Evolutionary conservation across 2,797 vertebrate genomes (phyloP), one percentile per base, ranked within the genome.

Genomic region (Silurus aristotelis): DNA sequence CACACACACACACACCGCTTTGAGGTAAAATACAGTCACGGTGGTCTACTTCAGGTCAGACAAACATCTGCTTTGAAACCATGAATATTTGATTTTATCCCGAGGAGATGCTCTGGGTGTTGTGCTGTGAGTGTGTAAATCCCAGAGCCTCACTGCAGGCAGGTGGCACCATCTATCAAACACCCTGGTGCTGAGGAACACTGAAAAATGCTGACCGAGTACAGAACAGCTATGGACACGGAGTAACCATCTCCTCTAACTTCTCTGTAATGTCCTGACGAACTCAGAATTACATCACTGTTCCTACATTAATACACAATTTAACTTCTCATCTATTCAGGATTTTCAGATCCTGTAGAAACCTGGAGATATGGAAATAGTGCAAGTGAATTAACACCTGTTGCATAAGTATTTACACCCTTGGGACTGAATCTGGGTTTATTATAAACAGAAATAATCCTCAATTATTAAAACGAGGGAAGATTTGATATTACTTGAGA

Each of bases 51-150:
- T 80, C 78, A 80, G 78, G 78, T 80, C 61, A 80, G 78, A 10
- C 22, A 80, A 81, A 81, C 84, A 81, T 81, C 78, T 85, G 78
- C 78, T 85, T 73, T 73, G 58, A 22, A 80, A 38, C n/a, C 84
- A 82, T 82, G 55, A 82, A 86, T 82, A 82, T 86, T 86, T 82
- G n/a, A 85, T 82, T 31, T 82, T 77, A 67, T 76, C 72, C 61
- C 46, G 48, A 75, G 77, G 52, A 82, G 79, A 64, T 75, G 70
- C 27, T 82, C 27, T 46, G 68, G 48, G 61, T 63, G 22, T 58
- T 46, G 19, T 19, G 52, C 71, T 76, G 60, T 12, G 70, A 61
- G 43, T 55, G 52, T 48, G 25, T 75, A 85, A 85, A 85, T 81
- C 79, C 68, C 70, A 75, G 17, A 61, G 58, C 58, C 78, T 58